Percentiles rank a stretch among this genome's conserved stretches.
phyloP scores from a whole-genome alignment of 2,113 vertebrate species.

The Rousettus leschenaultii region DNA sequence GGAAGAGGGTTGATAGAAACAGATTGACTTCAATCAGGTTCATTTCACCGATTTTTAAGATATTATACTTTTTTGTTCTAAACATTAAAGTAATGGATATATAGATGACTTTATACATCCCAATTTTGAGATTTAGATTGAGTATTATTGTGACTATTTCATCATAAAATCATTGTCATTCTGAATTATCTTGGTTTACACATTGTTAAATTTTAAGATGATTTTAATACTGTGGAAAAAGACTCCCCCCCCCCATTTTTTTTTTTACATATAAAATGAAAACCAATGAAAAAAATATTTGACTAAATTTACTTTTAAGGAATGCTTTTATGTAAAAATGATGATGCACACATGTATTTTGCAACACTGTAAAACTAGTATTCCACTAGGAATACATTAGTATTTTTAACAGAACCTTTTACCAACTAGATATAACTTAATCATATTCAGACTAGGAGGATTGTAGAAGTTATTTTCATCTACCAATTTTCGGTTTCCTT shows the following conservation, averaged over 20 bases:
- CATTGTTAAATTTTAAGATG: slow-evolving; percentile 29
- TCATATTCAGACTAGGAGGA: slow-evolving; percentile 14
- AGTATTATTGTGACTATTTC: neutral
- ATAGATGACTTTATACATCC: neutral
- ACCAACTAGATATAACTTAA: slow-evolving; percentile 20
- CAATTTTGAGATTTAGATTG: neutral
- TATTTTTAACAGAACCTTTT: slow-evolving; percentile 34
- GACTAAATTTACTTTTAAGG: neutral
- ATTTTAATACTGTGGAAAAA: slow-evolving; percentile 26
- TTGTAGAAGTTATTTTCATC: slow-evolving; percentile 48
- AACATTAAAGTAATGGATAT: neutral
- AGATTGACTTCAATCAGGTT: neutral
- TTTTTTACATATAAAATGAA: neutral
- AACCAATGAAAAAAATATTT: slow-evolving; percentile 28
- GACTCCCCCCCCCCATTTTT: neutral
- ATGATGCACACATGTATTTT: neutral
- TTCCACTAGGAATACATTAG: slow-evolving; percentile 6
- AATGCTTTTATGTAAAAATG: slow-evolving; percentile 3
- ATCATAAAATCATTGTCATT: neutral
- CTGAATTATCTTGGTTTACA: neutral
- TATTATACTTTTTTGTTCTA: neutral
- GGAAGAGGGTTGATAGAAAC: neutral
- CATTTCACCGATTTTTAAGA: neutral
- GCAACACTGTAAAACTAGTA: neutral
- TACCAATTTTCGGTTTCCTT: slow-evolving; percentile 32